Percentiles rank a stretch among this genome's conserved stretches.
Conservation (phyloP, 2,797 vertebrate genomes). For the Sphaeramia orbicularis region DNA sequence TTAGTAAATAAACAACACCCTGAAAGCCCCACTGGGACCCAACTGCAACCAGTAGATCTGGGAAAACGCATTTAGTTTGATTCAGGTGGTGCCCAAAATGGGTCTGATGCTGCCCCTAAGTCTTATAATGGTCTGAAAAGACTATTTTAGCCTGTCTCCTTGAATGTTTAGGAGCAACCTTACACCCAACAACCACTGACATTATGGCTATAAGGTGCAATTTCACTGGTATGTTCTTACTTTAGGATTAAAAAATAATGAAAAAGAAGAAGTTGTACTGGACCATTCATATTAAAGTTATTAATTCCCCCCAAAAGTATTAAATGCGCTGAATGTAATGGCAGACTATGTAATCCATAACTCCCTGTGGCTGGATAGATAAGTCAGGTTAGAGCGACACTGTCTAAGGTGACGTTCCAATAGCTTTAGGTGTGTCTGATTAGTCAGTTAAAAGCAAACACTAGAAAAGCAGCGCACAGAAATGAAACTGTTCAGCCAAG, state of each 20-base stretch:
- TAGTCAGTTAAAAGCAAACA: slow-evolving; percentile 58
- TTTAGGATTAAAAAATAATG: background rate
- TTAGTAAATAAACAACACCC: too few species aligned
- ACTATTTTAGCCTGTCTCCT: too few species aligned
- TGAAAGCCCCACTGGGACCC: too few species aligned
- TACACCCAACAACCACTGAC: background rate
- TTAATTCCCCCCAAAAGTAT: slow-evolving; percentile 8
- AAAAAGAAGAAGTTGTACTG: slow-evolving; percentile 2
- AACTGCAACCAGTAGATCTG: too few species aligned
- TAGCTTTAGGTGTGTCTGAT: slow-evolving; percentile 52
- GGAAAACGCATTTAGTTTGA: too few species aligned
- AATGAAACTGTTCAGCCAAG: slow-evolving; percentile 64
- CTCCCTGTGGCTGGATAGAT: slow-evolving; percentile 27
- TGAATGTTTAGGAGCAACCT: too few species aligned
- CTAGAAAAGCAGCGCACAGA: slow-evolving; percentile 47
- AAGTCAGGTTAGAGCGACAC: slow-evolving; percentile 5
- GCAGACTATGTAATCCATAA: slow-evolving; percentile 28
- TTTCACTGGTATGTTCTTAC: background rate
- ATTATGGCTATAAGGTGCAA: background rate
- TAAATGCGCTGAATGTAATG: background rate
- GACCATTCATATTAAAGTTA: slow-evolving; percentile 23
- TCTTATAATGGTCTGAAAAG: too few species aligned
- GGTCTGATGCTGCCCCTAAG: too few species aligned
- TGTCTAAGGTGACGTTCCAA: slow-evolving; percentile 31
- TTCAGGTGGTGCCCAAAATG: too few species aligned